These are phyloP conservation scores for Neoarius graeffei DNA, from an alignment of 2,113 vertebrate genomes.

Conservation along the genomic window DNA sequence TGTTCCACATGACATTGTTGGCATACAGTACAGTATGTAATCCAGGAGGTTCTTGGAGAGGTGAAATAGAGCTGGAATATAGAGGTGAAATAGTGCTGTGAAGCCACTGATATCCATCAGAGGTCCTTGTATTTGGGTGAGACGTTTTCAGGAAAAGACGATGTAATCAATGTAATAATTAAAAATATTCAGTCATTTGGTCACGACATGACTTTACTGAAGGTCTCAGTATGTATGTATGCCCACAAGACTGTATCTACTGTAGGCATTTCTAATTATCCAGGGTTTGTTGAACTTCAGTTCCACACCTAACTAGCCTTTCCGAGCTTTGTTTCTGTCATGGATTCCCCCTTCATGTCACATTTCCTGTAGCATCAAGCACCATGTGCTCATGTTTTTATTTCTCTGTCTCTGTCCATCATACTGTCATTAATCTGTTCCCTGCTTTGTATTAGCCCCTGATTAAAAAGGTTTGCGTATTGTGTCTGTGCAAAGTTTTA, in stretches of 20 bases:
- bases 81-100: neutral
- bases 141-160: neutral
- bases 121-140: neutral
- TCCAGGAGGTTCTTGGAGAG: neutral
- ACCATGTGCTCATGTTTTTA: neutral
- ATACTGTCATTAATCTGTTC: neutral
- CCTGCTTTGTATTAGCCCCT: too few species aligned
- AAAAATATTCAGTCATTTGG: neutral
- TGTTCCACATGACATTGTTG: neutral
- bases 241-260: neutral
- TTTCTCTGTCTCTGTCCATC: too few species aligned
- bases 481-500: neutral
- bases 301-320: neutral
- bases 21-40: neutral
- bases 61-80: neutral
- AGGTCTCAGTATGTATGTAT: neutral
- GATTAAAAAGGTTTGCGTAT: too few species aligned
- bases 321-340: neutral
- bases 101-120: neutral
- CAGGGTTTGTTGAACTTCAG: neutral
- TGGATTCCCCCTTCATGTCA: neutral
- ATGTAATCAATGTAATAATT: neutral
- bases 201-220: neutral
- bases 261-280: neutral
- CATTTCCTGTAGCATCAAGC: neutral